Percentiles rank a stretch among this genome's conserved stretches.
Conservation (phyloP, 2,888 invertebrate genomes). For the Coelinius sp. region DNA sequence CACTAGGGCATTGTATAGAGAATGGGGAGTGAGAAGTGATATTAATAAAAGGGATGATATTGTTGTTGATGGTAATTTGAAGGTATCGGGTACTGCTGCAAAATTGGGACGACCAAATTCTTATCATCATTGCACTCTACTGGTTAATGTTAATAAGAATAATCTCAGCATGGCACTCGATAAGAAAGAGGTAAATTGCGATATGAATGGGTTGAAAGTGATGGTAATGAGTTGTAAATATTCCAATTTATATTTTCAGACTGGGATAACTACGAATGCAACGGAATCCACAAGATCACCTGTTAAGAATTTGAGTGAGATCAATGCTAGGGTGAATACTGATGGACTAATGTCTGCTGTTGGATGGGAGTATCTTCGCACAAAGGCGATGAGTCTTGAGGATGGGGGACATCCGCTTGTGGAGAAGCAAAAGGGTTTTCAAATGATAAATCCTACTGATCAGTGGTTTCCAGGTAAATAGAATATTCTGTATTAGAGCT, state of each 20-base stretch:
- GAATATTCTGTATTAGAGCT: neutral
- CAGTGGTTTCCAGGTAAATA: conserved; percentile 87
- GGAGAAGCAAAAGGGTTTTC: conserved; percentile 86
- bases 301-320: conserved; percentile 86
- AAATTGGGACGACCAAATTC: conserved; percentile 89
- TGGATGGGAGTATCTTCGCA: conserved; percentile 87
- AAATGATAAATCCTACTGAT: conserved; percentile 88
- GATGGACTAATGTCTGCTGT: conserved; percentile 83
- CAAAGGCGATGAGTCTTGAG: conserved; percentile 77
- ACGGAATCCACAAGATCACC: conserved; percentile 87
- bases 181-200: conserved; percentile 74
- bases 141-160: conserved; percentile 88
- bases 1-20: conserved; percentile 84
- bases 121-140: conserved; percentile 98
- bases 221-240: neutral
- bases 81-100: conserved; percentile 95
- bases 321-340: conserved; percentile 80
- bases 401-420: conserved; percentile 83
- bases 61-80: conserved; percentile 81
- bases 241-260: conserved; percentile 73
- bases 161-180: conserved; percentile 81
- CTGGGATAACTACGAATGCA: conserved; percentile 85
- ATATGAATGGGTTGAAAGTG: neutral
- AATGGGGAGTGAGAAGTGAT: conserved; percentile 82
- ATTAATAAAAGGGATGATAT: conserved; percentile 79